Evolutionary conservation across 2,113 vertebrate species (phyloP).

Genomic region (Mobula birostris): DNA sequence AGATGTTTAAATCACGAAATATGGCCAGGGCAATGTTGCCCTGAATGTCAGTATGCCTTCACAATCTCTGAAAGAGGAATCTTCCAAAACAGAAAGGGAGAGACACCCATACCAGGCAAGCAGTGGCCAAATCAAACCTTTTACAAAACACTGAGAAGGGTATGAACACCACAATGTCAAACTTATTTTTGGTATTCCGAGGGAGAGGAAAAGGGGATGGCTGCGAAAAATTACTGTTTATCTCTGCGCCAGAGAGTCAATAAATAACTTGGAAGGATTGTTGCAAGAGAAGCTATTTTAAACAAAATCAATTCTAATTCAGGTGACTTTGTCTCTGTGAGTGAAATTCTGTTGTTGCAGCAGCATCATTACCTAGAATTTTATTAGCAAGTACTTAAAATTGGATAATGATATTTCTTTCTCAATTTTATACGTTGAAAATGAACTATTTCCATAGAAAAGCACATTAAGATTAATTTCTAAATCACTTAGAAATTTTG

Average conservation of each 20-base stretch:
- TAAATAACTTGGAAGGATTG: slow-evolving; percentile 4
- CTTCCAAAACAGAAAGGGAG: not conserved
- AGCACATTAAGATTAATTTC: no score
- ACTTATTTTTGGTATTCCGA: not conserved
- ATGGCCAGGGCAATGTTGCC: not conserved
- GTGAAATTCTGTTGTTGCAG: not conserved
- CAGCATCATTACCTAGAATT: not conserved
- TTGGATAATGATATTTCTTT: not conserved
- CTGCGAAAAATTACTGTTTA: not conserved
- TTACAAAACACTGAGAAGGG: no score
- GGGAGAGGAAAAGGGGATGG: not conserved
- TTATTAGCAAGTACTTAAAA: not conserved
- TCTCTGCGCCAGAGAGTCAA: not conserved
- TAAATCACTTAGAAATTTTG: no score
- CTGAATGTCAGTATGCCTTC: not conserved
- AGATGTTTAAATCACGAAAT: not conserved
- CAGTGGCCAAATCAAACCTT: not conserved
- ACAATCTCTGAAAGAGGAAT: not conserved
- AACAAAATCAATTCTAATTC: not conserved
- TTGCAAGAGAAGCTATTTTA: not conserved
- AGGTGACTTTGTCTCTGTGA: not conserved
- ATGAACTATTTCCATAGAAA: no score
- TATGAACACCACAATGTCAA: not conserved
- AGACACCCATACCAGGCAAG: not conserved
- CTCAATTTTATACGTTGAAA: not conserved